phyloP scores from a whole-genome alignment of 2,113 vertebrate genomes.

The Hystrix cristata region DNA sequence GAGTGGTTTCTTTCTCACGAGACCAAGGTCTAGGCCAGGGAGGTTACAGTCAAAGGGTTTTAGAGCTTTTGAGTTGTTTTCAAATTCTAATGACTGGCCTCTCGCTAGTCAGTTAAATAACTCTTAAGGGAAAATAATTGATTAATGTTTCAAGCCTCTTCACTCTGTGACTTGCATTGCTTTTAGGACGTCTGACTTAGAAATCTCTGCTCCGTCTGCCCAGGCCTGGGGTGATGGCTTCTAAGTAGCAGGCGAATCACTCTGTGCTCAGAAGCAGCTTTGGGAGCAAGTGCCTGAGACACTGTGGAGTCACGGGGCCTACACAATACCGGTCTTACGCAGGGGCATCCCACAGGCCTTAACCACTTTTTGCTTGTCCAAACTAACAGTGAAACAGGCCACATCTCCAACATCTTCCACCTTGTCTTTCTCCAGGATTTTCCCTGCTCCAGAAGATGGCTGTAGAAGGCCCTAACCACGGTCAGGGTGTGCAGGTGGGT shows the following conservation, averaged over 20 bases:
- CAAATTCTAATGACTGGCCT: conserved; percentile 53
- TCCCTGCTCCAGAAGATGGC: background rate
- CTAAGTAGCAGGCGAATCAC: conserved; percentile 24
- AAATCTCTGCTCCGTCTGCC: background rate
- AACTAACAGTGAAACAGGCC: background rate
- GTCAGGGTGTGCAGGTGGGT: background rate
- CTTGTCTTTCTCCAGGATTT: background rate
- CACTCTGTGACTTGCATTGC: background rate
- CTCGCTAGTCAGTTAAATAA: conserved; percentile 57
- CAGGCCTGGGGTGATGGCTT: background rate
- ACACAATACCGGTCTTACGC: background rate
- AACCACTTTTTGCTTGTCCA: background rate
- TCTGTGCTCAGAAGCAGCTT: conserved; percentile 63
- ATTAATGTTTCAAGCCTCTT: conserved; percentile 22
- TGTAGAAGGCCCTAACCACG: background rate
- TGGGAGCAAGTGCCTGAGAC: background rate
- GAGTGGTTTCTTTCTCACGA: conserved; percentile 49
- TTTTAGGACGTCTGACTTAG: conserved; percentile 24
- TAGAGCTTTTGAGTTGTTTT: conserved; percentile 64
- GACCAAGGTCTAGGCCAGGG: conserved; percentile 30
- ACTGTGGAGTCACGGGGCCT: background rate
- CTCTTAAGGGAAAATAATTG: conserved; percentile 33
- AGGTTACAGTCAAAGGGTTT: conserved; percentile 55
- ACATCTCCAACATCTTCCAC: background rate
- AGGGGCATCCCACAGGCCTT: background rate